Conservation (phyloP, 2,888 invertebrate genomes). For the Nemapogon koenigi region DNA sequence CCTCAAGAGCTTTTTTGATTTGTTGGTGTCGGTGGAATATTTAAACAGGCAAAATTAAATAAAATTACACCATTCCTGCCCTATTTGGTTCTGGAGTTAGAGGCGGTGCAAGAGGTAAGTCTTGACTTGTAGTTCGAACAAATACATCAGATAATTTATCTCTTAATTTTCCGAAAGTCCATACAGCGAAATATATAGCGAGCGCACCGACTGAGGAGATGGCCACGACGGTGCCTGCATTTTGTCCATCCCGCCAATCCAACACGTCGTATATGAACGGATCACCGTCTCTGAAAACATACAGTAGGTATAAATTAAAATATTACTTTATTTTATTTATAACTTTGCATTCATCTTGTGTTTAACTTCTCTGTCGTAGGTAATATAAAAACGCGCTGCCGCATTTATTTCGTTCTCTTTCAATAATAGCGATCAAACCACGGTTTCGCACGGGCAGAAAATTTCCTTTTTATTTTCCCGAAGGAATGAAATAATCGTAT, state of each 20-base stretch:
- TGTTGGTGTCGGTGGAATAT: too few relatives aligned
- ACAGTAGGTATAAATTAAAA: not conserved
- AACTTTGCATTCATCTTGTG: too few relatives aligned
- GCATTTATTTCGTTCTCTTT: too few relatives aligned
- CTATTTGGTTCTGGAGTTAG: slow-evolving; percentile 6
- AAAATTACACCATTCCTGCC: slow-evolving; percentile 12
- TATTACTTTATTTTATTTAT: too few relatives aligned
- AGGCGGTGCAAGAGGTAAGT: slow-evolving; percentile 24
- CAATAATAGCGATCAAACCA: too few relatives aligned
- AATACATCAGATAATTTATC: slow-evolving; percentile 29
- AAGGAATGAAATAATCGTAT: too few relatives aligned
- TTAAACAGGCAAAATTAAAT: slow-evolving; percentile 11
- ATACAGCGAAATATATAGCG: slow-evolving; percentile 30
- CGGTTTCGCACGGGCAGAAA: too few relatives aligned
- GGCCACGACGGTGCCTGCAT: slow-evolving; percentile 53
- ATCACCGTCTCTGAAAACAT: slow-evolving; percentile 60
- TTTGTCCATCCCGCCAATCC: slow-evolving; percentile 75
- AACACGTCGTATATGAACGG: slow-evolving; percentile 77
- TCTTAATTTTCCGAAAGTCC: slow-evolving; percentile 30
- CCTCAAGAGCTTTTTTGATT: too few relatives aligned
- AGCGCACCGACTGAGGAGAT: slow-evolving; percentile 29
- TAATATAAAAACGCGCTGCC: too few relatives aligned
- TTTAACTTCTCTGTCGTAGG: too few relatives aligned
- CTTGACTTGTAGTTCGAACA: slow-evolving; percentile 33
- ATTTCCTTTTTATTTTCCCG: too few relatives aligned